Evolutionary conservation across 2,797 vertebrate species (phyloP), one percentile per base, ranked within the genome.

Genomic region (Corythornis leucogaster): DNA sequence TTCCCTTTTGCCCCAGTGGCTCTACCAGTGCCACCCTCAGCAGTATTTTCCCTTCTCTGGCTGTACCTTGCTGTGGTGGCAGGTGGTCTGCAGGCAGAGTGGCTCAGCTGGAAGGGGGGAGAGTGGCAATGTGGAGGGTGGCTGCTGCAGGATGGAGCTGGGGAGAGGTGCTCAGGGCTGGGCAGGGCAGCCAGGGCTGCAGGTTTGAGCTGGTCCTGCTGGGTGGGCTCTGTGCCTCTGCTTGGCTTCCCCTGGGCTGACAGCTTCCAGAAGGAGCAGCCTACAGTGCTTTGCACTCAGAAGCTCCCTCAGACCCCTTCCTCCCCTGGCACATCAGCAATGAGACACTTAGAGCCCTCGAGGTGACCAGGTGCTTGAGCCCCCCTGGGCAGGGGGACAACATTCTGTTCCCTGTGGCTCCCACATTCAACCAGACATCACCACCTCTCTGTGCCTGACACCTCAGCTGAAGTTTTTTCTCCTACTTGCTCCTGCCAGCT

Each of bases 391-490:
- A 43, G 42, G 11, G 38, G 19, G 15, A 57, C 31, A 7, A 20
- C 3, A 4, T 42, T 63, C 31, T 33, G 50, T 67, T 8, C 54
- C 0, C 0, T 26, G 3, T 31, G 50, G 35, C 64, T 30, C n/a
- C 51, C 45, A 7, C n/a, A 6, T n/a, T n/a, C 66, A 28, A 4
- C 51, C 46, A n/a, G 6, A 7, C 42, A 4, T 35, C 50, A 55
- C 64, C 54, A 22, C 40, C 66, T 67, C 31, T n/a, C 4, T 16
- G 8, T 46, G 57, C 22, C 54, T 35, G 46, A 3, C 15, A 1
- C 68, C 45, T 33, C 21, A 4, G 48, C 22, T 19, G 74, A 38
- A 5, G 5, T 38, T 26, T 68, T 73, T 70, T 8, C 62, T 79
- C 6, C 67, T 67, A 2, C 35, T 58, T 59, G 14, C 43, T 46